Conservation (phyloP, 1,140 invertebrate species). For the Acyrthosiphon pisum region DNA sequence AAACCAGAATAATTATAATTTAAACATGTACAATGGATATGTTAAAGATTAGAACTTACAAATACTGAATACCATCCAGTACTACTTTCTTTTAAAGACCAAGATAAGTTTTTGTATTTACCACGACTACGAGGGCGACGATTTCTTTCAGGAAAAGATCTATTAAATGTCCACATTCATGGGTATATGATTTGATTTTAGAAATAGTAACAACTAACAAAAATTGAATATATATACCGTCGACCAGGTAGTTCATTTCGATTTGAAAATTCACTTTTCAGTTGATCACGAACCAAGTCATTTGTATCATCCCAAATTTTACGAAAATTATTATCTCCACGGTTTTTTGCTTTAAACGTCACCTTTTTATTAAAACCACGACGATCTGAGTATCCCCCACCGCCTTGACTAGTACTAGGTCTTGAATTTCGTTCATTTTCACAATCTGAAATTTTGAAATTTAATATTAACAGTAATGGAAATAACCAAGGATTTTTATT, state of each 20-base stretch:
- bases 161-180: neutral
- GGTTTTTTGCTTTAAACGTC: constrained; percentile 26
- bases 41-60: constrained; percentile 41
- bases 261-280: constrained; percentile 4
- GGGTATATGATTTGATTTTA: neutral
- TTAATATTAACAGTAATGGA: neutral
- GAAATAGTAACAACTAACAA: neutral
- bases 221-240: constrained; percentile 24
- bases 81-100: constrained; percentile 39
- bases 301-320: constrained; percentile 27
- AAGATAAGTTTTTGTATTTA: constrained; percentile 9
- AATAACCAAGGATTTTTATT: neutral
- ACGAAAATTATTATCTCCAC: neutral
- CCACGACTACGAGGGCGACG: neutral
- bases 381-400: neutral
- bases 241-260: neutral
- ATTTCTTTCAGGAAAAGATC: constrained; percentile 45
- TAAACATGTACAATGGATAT: neutral
- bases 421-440: constrained; percentile 13
- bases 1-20: neutral
- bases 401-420: constrained; percentile 29
- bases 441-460: neutral
- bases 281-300: constrained; percentile 18
- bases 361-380: constrained; percentile 32
- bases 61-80: constrained; percentile 49